A percentile compares a stretch with the other conserved stretches of the same genome.
Conservation (phyloP, 2,797 vertebrate genomes). For the Crenuchus spilurus region DNA sequence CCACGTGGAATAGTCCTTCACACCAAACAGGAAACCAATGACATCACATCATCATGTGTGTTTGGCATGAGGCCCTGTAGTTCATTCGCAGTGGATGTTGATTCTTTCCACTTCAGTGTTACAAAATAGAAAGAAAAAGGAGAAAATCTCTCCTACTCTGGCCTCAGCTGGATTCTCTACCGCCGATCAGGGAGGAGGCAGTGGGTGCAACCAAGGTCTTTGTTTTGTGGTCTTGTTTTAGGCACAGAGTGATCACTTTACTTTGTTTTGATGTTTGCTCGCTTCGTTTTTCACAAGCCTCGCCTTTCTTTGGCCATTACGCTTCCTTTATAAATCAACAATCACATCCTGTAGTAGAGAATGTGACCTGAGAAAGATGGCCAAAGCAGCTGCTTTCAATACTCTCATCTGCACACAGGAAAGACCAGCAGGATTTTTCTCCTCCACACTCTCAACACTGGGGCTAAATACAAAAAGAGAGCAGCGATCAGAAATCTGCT, state of each 20-base stretch:
- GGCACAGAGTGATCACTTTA: background rate
- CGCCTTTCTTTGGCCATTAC: slow-evolving; percentile 20
- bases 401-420: slow-evolving; percentile 28
- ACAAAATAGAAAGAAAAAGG: no score
- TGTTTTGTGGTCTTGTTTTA: slow-evolving; percentile 2
- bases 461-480: slow-evolving; percentile 5
- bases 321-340: slow-evolving; percentile 40
- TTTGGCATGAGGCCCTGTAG: slow-evolving; percentile 21
- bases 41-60: slow-evolving; percentile 49
- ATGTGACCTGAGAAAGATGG: slow-evolving; percentile 19
- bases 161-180: no score
- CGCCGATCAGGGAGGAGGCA: background rate
- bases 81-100: background rate
- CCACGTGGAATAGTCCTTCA: slow-evolving; percentile 39
- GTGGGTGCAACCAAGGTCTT: background rate
- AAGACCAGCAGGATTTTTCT: background rate
- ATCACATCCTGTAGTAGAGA: slow-evolving; percentile 32
- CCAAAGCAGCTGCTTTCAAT: slow-evolving; percentile 44
- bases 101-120: no score
- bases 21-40: slow-evolving; percentile 51
- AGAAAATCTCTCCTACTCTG: no score
- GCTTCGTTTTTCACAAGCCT: slow-evolving; percentile 10
- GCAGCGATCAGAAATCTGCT: slow-evolving; percentile 32
- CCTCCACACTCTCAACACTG: background rate
- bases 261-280: slow-evolving; percentile 24